phyloP scores from a whole-genome alignment of 2,888 invertebrate genomes.

The Temnothorax unifasciatus region DNA sequence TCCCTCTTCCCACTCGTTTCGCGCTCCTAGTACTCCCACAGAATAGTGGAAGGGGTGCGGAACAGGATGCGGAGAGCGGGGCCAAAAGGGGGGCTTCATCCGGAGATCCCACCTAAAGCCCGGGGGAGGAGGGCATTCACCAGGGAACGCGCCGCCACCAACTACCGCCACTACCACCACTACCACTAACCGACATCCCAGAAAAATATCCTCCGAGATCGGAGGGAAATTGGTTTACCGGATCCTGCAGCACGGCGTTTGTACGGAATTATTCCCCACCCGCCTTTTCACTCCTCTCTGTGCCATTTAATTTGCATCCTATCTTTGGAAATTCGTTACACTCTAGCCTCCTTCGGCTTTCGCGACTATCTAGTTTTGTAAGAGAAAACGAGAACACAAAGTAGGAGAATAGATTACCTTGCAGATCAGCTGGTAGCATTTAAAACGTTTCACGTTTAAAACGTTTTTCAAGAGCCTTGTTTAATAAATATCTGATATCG shows the following conservation, averaged over 20 bases:
- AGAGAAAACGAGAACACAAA: background rate
- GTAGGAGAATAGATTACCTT: background rate
- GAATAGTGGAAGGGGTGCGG: conserved; percentile 33
- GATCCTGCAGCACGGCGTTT: conserved; percentile 29
- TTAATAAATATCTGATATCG: background rate
- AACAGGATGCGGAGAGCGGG: conserved; percentile 28
- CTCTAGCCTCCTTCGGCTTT: background rate
- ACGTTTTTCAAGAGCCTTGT: background rate
- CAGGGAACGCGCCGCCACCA: conserved; percentile 56
- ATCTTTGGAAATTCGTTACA: conserved; percentile 42
- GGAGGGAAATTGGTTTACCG: conserved; percentile 53
- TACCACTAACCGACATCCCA: conserved; percentile 54
- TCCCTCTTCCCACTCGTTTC: conserved; percentile 73
- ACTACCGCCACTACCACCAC: conserved; percentile 57
- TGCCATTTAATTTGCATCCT: conserved; percentile 39
- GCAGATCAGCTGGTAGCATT: background rate
- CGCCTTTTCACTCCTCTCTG: background rate
- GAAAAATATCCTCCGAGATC: conserved; percentile 57
- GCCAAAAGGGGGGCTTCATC: conserved; percentile 61
- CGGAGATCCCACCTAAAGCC: conserved; percentile 76
- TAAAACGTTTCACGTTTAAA: background rate
- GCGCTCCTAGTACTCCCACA: conserved; percentile 40
- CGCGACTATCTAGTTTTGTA: background rate
- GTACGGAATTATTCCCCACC: conserved; percentile 12
- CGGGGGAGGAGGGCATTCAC: conserved; percentile 74